Base-by-base conservation (phyloP, 1,140 invertebrate species). In the Apis dorsata region DNA sequence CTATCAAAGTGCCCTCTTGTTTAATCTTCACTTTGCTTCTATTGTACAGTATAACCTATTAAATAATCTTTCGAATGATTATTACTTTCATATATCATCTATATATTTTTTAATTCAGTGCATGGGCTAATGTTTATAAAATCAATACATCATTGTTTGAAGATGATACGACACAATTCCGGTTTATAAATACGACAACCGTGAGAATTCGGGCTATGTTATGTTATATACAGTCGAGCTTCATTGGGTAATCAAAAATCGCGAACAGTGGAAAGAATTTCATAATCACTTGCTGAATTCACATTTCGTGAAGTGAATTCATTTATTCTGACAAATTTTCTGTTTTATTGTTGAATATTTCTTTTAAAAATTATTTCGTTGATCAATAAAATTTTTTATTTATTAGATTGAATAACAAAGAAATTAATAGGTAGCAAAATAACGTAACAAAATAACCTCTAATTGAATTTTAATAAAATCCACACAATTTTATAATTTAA, bases 121-220 rank as follows among this genome's bases (percentile, higher is more conserved):
- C 66, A 60, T 71, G 53, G 62, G 63, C 71, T 55, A 70, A 60
- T 49, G 78, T 24, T 65, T 19, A 34, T 19, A 9, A 49, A 24
- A 9, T 28, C 79, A 19, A 68, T 81, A 34, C n/a, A 57, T 66
- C 71, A 66, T 76, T 65, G 51, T 68, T 68, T 28, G 8, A 60
- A 55, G 21, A 19, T 65, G 59, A 7, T 49, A 78, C 19, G 17
- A 19, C n/a, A 17, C 59, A 59, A 63, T 63, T 44, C 55, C 55
- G 71, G 17, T 21, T 15, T 63, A 55, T 7, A 19, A 13, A 57
- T 15, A 28, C 53, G 19, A 44, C 21, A 84, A 68, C 51, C 34
- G 62, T 84, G 69, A 62, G 73, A 76, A 76, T 24, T 12, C 49
- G 74, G 59, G 21, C 74, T n/a, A 63, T 10, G 60, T 76, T 76